These are phyloP conservation scores for Carassius auratus DNA, from an alignment of 2,113 vertebrate genomes.

Conservation along the genomic window DNA sequence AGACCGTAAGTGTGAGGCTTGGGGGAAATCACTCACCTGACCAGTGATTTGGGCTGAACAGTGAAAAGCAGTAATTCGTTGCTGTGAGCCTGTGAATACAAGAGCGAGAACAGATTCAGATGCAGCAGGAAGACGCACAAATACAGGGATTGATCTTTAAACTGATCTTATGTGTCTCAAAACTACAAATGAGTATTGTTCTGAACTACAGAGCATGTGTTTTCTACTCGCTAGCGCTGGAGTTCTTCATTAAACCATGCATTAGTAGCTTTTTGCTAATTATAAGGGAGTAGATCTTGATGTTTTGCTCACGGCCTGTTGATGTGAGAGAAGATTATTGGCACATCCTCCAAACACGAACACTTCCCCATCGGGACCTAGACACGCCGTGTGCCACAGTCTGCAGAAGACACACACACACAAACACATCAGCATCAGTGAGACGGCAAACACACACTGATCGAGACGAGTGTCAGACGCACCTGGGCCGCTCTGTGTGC, in stretches of 20 bases:
- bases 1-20: background rate
- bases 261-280: background rate
- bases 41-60: conserved; percentile 90
- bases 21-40: conserved; percentile 78
- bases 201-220: background rate
- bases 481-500: conserved; percentile 87
- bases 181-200: background rate
- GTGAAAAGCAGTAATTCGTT: conserved; percentile 91
- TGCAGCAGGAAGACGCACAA: too few species aligned
- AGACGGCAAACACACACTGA: background rate
- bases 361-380: conserved; percentile 91
- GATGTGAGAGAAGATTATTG: conserved; percentile 91
- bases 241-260: background rate
- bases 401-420: conserved; percentile 65
- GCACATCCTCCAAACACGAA: conserved; percentile 97
- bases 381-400: conserved; percentile 94
- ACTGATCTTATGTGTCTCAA: too few species aligned
- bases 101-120: too few species aligned
- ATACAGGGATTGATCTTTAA: too few species aligned
- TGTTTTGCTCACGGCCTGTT: conserved; percentile 81
- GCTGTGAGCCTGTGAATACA: conserved; percentile 85
- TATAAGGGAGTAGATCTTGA: background rate
- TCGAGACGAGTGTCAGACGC: background rate
- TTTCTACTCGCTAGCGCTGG: background rate
- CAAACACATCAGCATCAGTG: background rate